Conservation (phyloP, 1,140 invertebrate genomes). For the Hirudo medicinalis region DNA sequence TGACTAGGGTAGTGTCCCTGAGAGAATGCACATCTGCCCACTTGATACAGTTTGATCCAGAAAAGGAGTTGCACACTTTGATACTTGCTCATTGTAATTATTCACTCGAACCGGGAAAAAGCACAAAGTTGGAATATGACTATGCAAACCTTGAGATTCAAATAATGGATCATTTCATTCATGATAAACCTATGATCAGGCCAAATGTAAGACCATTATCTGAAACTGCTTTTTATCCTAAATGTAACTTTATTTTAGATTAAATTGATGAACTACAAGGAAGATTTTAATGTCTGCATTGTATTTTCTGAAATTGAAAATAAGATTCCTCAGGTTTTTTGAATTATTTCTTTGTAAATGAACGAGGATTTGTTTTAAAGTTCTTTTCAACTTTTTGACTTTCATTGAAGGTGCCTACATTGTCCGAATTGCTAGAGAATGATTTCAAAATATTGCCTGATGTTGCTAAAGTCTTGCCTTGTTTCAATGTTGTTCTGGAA, state of each 20-base stretch:
- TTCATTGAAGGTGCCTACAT: neutral
- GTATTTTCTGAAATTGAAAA: constrained; percentile 27
- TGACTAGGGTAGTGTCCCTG: neutral
- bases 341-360: too few relatives aligned
- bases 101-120: constrained; percentile 28
- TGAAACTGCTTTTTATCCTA: neutral
- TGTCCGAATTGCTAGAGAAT: neutral
- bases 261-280: constrained; percentile 28
- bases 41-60: constrained; percentile 29
- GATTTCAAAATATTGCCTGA: neutral
- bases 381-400: too few relatives aligned
- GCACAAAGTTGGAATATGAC: constrained; percentile 28
- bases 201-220: neutral
- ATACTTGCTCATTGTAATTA: constrained; percentile 31
- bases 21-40: constrained; percentile 24
- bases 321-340: constrained; percentile 30
- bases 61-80: constrained; percentile 29
- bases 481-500: constrained; percentile 3
- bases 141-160: constrained; percentile 27
- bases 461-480: neutral
- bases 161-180: constrained; percentile 26
- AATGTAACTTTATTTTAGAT: constrained; percentile 25
- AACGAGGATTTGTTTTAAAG: too few relatives aligned
- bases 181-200: constrained; percentile 25
- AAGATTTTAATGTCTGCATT: constrained; percentile 28